These are phyloP conservation scores for Malurus cyaneus DNA, from an alignment of 2,113 vertebrate genomes.

Conservation along the genomic window DNA sequence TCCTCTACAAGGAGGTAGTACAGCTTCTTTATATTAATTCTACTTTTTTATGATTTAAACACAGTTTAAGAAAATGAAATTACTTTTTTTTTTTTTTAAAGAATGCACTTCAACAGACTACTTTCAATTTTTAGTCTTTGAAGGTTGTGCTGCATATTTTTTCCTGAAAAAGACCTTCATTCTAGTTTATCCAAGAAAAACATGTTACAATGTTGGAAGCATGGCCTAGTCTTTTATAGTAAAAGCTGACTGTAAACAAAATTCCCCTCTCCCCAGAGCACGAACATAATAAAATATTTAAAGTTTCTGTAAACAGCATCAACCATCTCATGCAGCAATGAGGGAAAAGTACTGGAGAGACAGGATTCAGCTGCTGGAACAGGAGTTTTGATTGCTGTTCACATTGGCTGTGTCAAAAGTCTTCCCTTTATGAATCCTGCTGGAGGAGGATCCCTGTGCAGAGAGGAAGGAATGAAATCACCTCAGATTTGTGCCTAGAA, in stretches of 20 bases:
- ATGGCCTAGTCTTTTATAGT: not conserved
- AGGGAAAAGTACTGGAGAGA: not conserved
- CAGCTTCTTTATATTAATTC: not conserved
- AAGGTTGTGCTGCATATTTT: not conserved
- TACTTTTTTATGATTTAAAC: not conserved
- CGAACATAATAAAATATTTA: not conserved
- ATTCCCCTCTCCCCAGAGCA: not conserved
- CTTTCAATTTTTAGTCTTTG: not conserved
- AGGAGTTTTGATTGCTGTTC: not conserved
- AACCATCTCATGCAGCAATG: not conserved
- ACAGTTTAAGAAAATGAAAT: not conserved
- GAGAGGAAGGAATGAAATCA: not conserved
- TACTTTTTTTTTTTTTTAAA: not conserved
- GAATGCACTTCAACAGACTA: not conserved
- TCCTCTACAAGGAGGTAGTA: not conserved
- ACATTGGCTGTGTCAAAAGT: accelerated
- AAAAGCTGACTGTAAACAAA: not conserved
- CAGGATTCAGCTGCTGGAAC: not conserved
- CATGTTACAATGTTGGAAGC: accelerated
- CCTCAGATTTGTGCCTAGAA: not conserved
- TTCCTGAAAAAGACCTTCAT: not conserved
- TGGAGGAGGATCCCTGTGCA: not conserved
- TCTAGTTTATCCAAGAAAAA: not conserved
- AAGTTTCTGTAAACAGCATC: not conserved
- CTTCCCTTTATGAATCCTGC: not conserved